Evolutionary conservation across 2,113 vertebrate species (phyloP).

Genomic region (Peromyscus maniculatus): DNA sequence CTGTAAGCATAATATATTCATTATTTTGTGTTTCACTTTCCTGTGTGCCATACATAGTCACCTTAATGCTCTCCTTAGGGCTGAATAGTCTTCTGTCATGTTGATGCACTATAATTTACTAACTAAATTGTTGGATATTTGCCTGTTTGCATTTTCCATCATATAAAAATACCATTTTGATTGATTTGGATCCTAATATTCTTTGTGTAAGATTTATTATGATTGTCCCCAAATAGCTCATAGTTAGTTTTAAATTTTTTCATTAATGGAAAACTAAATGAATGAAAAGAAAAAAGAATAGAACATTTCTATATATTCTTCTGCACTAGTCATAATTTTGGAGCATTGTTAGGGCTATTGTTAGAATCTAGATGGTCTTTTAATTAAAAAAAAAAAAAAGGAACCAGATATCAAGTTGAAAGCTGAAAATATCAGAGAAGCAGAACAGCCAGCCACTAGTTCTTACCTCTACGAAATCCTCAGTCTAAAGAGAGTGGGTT

Average conservation of each 20-base stretch:
- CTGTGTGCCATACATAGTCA: background rate
- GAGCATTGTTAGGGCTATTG: background rate
- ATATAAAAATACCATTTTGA: slow-evolving; percentile 63
- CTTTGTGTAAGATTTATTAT: slow-evolving; percentile 10
- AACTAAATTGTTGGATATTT: slow-evolving; percentile 36
- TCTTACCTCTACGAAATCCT: too few relatives aligned
- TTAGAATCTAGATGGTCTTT: too few relatives aligned
- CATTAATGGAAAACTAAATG: background rate
- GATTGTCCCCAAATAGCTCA: slow-evolving; percentile 45
- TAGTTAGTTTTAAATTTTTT: slow-evolving; percentile 39
- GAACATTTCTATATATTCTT: slow-evolving; percentile 38
- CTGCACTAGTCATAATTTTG: slow-evolving; percentile 26
- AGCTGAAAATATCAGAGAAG: too few relatives aligned
- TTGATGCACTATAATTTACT: slow-evolving; percentile 37
- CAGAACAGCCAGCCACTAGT: too few relatives aligned
- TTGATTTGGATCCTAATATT: slow-evolving; percentile 30
- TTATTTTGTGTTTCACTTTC: slow-evolving; percentile 50
- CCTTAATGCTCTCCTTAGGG: slow-evolving; percentile 51
- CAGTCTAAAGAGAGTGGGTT: too few relatives aligned
- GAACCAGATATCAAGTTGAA: too few relatives aligned
- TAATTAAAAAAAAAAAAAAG: too few relatives aligned
- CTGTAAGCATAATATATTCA: background rate
- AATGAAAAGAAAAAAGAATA: slow-evolving; percentile 19
- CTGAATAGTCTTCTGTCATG: slow-evolving; percentile 34
- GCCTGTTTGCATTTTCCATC: slow-evolving; percentile 39